A percentile compares a stretch with the other conserved stretches of the same genome.
Evolutionary conservation across 1,140 invertebrate genomes (phyloP).

Genomic region (Drosophila kepulauana): DNA sequence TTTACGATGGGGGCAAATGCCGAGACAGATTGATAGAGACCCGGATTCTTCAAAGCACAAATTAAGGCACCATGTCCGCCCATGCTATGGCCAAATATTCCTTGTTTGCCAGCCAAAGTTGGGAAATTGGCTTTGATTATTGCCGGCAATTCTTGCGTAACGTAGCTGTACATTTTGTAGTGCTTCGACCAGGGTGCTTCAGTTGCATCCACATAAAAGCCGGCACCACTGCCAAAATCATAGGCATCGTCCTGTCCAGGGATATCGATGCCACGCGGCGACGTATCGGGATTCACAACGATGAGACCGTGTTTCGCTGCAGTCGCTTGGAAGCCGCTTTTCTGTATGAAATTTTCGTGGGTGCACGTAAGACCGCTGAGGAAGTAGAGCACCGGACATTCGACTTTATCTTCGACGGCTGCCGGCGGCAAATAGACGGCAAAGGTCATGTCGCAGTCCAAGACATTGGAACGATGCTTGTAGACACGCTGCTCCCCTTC

Average conservation of each 20-base stretch:
- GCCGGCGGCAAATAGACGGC: slow-evolving; percentile 94
- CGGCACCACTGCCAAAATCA: slow-evolving; percentile 98
- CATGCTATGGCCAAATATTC: slow-evolving; percentile 97
- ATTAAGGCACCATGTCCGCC: slow-evolving; percentile 98
- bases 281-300: slow-evolving; percentile 96
- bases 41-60: slow-evolving; percentile 96
- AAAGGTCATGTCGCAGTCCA: slow-evolving; percentile 97
- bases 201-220: slow-evolving; percentile 98
- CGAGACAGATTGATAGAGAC: slow-evolving; percentile 95
- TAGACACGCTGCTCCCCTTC: slow-evolving; percentile 87
- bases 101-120: slow-evolving; percentile 87
- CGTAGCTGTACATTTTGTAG: slow-evolving; percentile 98
- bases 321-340: slow-evolving; percentile 96
- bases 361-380: slow-evolving; percentile 97
- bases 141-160: slow-evolving; percentile 95
- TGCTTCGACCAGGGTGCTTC: slow-evolving; percentile 96
- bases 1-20: slow-evolving; percentile 99
- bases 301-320: slow-evolving; percentile 90
- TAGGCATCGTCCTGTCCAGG: slow-evolving; percentile 95
- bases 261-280: slow-evolving; percentile 95
- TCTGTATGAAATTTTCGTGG: slow-evolving; percentile 98
- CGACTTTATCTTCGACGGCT: slow-evolving; percentile 87
- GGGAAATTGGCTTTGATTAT: slow-evolving; percentile 92
- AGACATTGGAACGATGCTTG: slow-evolving; percentile 91
- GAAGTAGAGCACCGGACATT: slow-evolving; percentile 95